Percentiles rank a stretch among this genome's conserved stretches.
phyloP scores from a whole-genome alignment of 1,140 invertebrate genomes.

The Cydia strobilella region DNA sequence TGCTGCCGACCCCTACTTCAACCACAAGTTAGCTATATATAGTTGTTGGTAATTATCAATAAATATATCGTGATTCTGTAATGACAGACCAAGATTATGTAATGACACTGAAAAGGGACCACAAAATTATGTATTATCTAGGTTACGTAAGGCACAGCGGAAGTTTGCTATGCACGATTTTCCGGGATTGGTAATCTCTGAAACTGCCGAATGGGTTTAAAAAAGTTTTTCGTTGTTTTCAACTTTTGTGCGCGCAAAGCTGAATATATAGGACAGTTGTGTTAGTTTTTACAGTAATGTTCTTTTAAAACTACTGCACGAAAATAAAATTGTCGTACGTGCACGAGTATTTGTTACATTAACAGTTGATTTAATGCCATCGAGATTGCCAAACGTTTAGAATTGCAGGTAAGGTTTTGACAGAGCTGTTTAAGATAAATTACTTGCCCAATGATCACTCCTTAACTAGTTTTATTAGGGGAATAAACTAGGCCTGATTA shows the following conservation, averaged over 20 bases:
- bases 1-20: no score
- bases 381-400: background rate
- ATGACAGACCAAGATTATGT: background rate
- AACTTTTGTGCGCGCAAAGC: slow-evolving; percentile 24
- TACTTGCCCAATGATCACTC: no score
- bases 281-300: slow-evolving; percentile 20
- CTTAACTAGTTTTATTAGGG: no score
- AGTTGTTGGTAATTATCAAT: background rate
- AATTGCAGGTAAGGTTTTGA: background rate
- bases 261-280: slow-evolving; percentile 10
- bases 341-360: background rate
- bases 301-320: slow-evolving; percentile 14
- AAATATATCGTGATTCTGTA: no score
- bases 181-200: slow-evolving; percentile 9
- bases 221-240: slow-evolving; percentile 31
- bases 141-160: background rate
- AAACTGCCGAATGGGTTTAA: slow-evolving; percentile 27
- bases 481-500: no score
- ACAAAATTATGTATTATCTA: background rate
- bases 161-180: slow-evolving; percentile 21
- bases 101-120: background rate
- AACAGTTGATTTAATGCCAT: background rate
- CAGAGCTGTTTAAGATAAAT: no score
- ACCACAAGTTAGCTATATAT: no score
- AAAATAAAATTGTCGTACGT: background rate